Evolutionary conservation across 1,140 invertebrate genomes (phyloP).

Genomic region (Ridgeia piscesae): DNA sequence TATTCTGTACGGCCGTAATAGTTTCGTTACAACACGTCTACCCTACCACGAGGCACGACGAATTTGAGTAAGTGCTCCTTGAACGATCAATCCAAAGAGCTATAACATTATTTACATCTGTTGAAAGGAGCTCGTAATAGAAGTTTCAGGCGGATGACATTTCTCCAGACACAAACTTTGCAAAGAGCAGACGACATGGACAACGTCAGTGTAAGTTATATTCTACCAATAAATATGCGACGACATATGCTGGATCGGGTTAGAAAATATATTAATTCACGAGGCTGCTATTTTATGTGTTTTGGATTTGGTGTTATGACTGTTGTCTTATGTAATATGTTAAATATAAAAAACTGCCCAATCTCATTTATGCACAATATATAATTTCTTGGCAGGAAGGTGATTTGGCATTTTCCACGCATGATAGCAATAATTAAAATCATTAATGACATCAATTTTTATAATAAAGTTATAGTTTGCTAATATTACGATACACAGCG

Average conservation of each 20-base stretch:
- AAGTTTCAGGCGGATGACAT: background rate
- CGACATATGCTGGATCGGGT: background rate
- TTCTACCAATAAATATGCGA: background rate
- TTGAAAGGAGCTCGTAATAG: background rate
- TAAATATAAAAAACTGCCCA: background rate
- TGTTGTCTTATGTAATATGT: background rate
- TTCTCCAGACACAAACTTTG: background rate
- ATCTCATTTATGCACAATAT: background rate
- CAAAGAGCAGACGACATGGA: background rate
- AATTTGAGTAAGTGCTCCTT: background rate
- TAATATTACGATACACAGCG: too few species aligned
- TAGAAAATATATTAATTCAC: background rate
- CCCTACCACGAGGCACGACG: too few species aligned
- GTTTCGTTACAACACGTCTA: too few species aligned
- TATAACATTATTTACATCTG: background rate
- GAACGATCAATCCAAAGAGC: background rate
- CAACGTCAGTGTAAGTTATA: background rate
- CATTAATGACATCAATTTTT: background rate
- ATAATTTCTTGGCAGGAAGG: too few species aligned
- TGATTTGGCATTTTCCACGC: background rate
- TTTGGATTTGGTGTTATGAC: background rate
- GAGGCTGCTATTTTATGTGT: background rate
- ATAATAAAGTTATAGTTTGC: background rate
- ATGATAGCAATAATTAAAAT: background rate
- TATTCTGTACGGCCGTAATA: too few species aligned